Evolutionary conservation across 2,888 invertebrate genomes (phyloP).

Genomic region (Rhynchonema sp.): DNA sequence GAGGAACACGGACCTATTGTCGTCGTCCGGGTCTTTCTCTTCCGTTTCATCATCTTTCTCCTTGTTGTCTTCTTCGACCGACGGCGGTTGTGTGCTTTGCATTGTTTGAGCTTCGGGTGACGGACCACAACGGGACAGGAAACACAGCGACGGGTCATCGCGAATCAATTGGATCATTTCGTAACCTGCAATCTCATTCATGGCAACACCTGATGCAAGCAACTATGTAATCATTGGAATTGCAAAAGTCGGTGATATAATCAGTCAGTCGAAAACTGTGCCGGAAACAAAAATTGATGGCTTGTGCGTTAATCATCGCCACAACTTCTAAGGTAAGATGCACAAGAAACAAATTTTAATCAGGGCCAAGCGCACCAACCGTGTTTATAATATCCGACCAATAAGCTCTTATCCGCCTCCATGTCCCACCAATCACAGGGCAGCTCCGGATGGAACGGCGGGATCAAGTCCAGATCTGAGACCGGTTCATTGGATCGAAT

Average conservation of each 20-base stretch:
- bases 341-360: no score
- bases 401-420: conserved; percentile 83
- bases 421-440: conserved; percentile 91
- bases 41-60: background rate
- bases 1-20: no score
- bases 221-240: no score
- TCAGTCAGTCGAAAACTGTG: background rate
- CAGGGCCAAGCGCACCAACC: no score
- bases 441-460: conserved; percentile 18
- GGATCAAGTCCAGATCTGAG: conserved; percentile 13
- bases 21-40: no score
- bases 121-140: conserved; percentile 60
- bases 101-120: conserved; percentile 18
- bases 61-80: background rate
- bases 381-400: conserved; percentile 94
- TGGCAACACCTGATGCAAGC: no score
- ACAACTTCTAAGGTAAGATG: no score
- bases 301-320: no score
- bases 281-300: no score
- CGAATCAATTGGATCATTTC: conserved; percentile 94
- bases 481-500: conserved; percentile 3
- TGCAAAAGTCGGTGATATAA: background rate
- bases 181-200: no score
- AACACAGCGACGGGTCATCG: conserved; percentile 71
- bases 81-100: background rate